phyloP scores from a whole-genome alignment of 2,113 vertebrate genomes.

The Gymnarchus niloticus region DNA sequence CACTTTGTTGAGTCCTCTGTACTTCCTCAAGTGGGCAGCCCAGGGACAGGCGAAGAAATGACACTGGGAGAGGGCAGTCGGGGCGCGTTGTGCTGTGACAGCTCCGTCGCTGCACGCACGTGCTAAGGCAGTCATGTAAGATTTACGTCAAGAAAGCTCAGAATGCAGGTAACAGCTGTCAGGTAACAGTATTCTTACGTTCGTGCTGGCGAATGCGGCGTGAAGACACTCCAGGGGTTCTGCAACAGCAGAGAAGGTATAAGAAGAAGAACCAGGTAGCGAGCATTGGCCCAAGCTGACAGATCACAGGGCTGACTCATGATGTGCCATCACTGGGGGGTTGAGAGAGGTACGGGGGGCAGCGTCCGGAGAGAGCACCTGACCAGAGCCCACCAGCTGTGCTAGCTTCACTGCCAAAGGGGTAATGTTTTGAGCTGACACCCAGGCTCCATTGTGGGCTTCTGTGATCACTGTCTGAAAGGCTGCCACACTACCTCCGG shows the following conservation, averaged over 20 bases:
- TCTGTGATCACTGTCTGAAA: slow-evolving; percentile 15
- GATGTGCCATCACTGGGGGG: neutral
- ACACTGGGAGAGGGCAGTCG: neutral
- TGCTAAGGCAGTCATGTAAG: neutral
- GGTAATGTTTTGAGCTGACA: slow-evolving; percentile 11
- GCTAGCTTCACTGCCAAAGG: slow-evolving; percentile 15
- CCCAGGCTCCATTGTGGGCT: neutral
- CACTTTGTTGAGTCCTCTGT: neutral
- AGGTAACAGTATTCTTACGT: neutral
- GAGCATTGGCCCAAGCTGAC: neutral
- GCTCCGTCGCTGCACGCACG: neutral
- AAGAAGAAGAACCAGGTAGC: neutral
- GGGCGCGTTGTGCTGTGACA: neutral
- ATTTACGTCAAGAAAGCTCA: neutral
- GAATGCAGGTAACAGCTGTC: neutral
- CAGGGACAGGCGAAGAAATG: neutral
- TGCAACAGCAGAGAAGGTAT: neutral
- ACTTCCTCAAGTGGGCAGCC: neutral
- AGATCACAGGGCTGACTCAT: slow-evolving; percentile 20
- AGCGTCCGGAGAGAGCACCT: neutral
- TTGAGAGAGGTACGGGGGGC: neutral
- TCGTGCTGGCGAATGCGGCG: neutral
- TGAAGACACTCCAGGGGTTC: neutral
- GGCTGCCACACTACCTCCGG: neutral
- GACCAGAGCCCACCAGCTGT: slow-evolving; percentile 14